Percentiles rank a stretch among this genome's conserved stretches.
Conservation (phyloP, 2,113 vertebrate genomes). For the Cyphomyrus discorhynchus region DNA sequence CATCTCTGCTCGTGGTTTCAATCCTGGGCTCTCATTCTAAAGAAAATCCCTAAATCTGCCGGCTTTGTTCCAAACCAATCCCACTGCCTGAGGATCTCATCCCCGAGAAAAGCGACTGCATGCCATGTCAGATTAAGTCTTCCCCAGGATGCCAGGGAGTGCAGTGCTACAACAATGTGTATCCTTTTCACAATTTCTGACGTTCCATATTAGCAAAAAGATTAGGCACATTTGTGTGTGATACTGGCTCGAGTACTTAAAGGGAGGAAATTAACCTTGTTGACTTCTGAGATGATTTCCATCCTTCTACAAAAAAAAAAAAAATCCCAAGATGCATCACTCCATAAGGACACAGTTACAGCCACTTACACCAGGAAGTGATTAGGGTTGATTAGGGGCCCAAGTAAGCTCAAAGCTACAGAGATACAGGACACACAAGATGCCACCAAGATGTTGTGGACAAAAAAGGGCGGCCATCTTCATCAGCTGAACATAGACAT, state of each 20-base stretch:
- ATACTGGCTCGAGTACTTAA: background rate
- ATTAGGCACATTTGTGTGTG: background rate
- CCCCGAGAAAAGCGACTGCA: background rate
- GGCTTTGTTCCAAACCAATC: background rate
- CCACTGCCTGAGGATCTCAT: background rate
- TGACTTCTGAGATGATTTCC: background rate
- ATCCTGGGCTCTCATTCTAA: background rate
- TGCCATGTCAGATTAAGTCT: background rate
- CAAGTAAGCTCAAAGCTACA: background rate
- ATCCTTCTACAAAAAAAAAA: background rate
- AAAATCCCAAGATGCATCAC: constrained; percentile 1
- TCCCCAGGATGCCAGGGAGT: background rate
- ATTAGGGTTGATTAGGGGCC: background rate
- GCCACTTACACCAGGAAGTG: background rate
- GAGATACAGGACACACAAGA: background rate
- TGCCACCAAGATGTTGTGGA: background rate
- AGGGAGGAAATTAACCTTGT: background rate
- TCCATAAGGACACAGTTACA: background rate
- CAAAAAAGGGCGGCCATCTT: background rate
- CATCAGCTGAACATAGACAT: background rate
- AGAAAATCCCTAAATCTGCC: background rate
- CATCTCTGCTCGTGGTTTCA: background rate
- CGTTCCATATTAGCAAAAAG: background rate
- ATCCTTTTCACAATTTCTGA: background rate
- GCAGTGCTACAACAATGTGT: background rate